These are phyloP conservation scores for Phorcus lineatus DNA, from an alignment of 2,888 invertebrate genomes.

Conservation along the genomic window DNA sequence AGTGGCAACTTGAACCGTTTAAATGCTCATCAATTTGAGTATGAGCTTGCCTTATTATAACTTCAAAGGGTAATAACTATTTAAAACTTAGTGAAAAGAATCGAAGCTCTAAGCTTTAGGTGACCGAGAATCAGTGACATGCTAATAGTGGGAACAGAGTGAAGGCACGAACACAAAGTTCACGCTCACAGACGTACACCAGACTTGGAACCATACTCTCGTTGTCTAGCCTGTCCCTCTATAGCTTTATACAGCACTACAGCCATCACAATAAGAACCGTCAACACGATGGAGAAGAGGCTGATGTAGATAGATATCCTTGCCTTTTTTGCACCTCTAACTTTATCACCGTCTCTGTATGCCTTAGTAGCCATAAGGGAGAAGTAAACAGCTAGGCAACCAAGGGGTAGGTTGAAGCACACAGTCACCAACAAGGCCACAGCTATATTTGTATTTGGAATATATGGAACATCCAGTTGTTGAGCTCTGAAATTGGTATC, in stretches of 20 bases:
- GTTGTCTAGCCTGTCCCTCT: constrained; percentile 31
- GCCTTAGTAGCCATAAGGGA: constrained; percentile 51
- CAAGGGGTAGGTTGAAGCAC: constrained; percentile 55
- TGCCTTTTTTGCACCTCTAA: constrained; percentile 45
- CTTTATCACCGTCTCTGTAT: constrained; percentile 47
- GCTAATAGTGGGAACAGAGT: neutral
- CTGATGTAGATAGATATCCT: constrained; percentile 49
- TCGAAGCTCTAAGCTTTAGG: too few relatives aligned
- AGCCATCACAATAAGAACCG: constrained; percentile 51
- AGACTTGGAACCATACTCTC: neutral
- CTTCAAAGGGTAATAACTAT: too few relatives aligned
- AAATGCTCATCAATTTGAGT: too few relatives aligned
- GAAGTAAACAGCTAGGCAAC: constrained; percentile 51
- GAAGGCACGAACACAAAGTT: neutral
- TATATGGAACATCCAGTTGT: neutral
- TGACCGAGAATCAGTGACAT: too few relatives aligned
- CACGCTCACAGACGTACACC: neutral
- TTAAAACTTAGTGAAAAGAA: too few relatives aligned
- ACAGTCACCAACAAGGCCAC: constrained; percentile 53
- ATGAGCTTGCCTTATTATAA: too few relatives aligned
- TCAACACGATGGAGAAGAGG: constrained; percentile 50
- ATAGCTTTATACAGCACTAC: constrained; percentile 48
- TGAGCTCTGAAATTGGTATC: neutral
- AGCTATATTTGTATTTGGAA: constrained; percentile 53
- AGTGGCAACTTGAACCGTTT: too few relatives aligned